A percentile compares a stretch with the other conserved stretches of the same genome.
These are phyloP conservation scores for Branchinecta lynchi DNA, from an alignment of 1,140 invertebrate species.

Conservation along the genomic window DNA sequence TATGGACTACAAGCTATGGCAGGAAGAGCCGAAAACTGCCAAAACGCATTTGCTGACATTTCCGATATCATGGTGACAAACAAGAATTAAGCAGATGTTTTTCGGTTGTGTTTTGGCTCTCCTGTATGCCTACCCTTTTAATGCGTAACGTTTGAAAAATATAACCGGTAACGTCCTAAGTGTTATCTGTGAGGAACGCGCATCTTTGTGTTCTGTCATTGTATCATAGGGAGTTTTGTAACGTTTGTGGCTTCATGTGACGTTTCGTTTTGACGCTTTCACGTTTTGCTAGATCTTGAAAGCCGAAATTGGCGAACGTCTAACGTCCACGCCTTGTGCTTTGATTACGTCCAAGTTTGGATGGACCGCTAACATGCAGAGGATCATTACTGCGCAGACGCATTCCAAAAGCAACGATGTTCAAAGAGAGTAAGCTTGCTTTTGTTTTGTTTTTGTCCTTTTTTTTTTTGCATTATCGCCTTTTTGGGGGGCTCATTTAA, in stretches of 20 bases:
- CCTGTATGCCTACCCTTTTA: too few relatives aligned
- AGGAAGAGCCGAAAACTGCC: too few relatives aligned
- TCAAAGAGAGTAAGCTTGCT: slow-evolving; percentile 35
- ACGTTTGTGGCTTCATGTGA: slow-evolving; percentile 14
- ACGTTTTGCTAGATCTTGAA: slow-evolving; percentile 38
- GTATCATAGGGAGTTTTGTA: slow-evolving; percentile 15
- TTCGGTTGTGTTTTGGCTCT: too few relatives aligned
- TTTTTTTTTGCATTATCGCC: slow-evolving; percentile 6
- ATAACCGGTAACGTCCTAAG: too few relatives aligned
- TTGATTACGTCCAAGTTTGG: slow-evolving; percentile 48
- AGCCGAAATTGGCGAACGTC: slow-evolving; percentile 43
- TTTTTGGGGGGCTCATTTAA: slow-evolving; percentile 11
- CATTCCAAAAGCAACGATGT: slow-evolving; percentile 49
- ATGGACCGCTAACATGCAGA: slow-evolving; percentile 55
- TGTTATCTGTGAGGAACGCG: neutral
- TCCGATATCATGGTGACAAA: too few relatives aligned
- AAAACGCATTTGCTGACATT: too few relatives aligned
- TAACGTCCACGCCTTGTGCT: slow-evolving; percentile 46
- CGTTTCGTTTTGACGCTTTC: slow-evolving; percentile 12
- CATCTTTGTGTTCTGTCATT: slow-evolving; percentile 14
- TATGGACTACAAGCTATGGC: too few relatives aligned
- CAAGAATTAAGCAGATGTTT: too few relatives aligned
- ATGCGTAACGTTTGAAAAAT: too few relatives aligned
- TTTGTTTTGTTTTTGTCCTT: neutral
- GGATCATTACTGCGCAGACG: slow-evolving; percentile 49